Evolutionary conservation across 2,797 vertebrate species (phyloP).

Genomic region (Spinus pinus): DNA sequence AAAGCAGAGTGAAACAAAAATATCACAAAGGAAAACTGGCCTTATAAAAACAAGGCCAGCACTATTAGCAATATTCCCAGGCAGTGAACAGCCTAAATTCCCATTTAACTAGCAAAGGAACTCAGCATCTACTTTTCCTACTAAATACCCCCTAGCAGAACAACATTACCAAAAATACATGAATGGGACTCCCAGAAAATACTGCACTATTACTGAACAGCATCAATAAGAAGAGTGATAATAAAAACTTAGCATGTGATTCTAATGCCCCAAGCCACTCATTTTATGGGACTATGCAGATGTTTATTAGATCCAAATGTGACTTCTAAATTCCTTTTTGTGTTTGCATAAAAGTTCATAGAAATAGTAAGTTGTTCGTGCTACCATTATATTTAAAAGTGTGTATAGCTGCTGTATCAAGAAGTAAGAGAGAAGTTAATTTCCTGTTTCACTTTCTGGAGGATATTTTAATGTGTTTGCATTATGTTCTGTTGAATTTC

Average conservation of each 20-base stretch:
- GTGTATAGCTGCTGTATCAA: not conserved
- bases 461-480: slow-evolving; percentile 47
- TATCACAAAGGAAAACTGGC: not conserved
- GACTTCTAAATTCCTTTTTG: not conserved
- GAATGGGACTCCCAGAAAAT: not conserved
- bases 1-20: not conserved
- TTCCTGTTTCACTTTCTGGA: slow-evolving; percentile 68
- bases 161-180: not conserved
- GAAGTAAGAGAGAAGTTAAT: slow-evolving; percentile 62
- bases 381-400: not conserved
- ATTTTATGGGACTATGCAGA: not conserved
- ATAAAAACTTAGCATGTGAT: not conserved
- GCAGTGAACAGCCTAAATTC: not conserved
- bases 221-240: not conserved
- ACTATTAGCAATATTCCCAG: not conserved
- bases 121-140: not conserved
- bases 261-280: not conserved
- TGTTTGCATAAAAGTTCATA: not conserved
- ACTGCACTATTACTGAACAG: not conserved
- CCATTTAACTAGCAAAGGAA: not conserved
- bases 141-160: not conserved
- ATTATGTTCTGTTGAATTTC: slow-evolving; percentile 55
- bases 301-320: slow-evolving; percentile 26
- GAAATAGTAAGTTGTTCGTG: not conserved
- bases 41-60: not conserved